Conservation (phyloP, 2,113 vertebrate species). For the Cyphomyrus discorhynchus region DNA sequence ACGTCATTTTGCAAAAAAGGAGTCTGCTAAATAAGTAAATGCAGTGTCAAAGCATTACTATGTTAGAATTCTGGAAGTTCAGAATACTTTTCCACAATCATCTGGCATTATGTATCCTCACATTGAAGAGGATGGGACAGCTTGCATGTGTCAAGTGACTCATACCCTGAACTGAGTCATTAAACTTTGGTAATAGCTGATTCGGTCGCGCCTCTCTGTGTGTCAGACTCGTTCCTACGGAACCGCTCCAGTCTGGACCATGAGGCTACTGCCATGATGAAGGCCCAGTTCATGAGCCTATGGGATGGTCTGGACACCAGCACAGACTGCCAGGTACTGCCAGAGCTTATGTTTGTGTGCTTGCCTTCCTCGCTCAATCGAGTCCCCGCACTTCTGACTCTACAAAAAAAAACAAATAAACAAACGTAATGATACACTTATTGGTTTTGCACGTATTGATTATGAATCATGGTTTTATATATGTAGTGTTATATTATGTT, state of each 20-base stretch:
- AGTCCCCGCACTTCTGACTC: neutral
- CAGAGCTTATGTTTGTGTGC: neutral
- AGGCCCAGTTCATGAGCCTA: slow-evolving; percentile 75
- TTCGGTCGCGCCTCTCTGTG: neutral
- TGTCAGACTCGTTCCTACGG: slow-evolving; percentile 65
- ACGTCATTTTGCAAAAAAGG: neutral
- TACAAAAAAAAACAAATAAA: neutral
- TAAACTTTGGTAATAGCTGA: neutral
- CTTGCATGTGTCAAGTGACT: neutral
- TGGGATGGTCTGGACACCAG: slow-evolving; percentile 70
- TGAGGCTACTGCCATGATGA: slow-evolving; percentile 76
- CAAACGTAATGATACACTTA: neutral
- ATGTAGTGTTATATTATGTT: neutral
- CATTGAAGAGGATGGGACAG: neutral
- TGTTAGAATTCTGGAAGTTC: neutral
- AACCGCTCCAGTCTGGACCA: slow-evolving; percentile 67
- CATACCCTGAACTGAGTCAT: neutral
- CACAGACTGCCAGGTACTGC: slow-evolving; percentile 57
- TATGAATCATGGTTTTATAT: neutral
- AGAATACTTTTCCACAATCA: neutral
- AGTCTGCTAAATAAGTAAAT: neutral
- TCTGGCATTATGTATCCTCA: neutral
- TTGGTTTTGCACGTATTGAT: neutral
- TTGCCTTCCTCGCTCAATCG: neutral
- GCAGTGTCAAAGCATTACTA: neutral